These are phyloP conservation scores for Zosterops lateralis DNA, from an alignment of 2,113 vertebrate genomes.

Conservation along the genomic window DNA sequence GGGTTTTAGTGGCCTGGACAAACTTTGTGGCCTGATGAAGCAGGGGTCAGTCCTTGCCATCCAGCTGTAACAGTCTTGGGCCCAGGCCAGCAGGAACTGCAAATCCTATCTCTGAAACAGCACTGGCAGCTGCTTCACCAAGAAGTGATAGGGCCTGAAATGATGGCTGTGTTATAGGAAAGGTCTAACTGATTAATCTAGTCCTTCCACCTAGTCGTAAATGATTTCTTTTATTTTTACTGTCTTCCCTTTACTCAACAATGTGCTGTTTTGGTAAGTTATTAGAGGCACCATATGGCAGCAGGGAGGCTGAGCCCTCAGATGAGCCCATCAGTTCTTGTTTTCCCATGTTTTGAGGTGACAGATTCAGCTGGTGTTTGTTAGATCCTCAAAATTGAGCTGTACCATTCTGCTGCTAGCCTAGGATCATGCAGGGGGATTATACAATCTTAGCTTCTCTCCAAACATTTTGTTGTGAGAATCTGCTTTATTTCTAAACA, in stretches of 20 bases:
- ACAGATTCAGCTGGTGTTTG: background rate
- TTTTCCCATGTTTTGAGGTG: background rate
- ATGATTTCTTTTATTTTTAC: background rate
- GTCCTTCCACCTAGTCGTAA: background rate
- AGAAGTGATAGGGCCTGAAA: background rate
- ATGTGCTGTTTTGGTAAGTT: background rate
- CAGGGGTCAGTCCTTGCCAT: background rate
- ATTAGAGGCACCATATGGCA: background rate
- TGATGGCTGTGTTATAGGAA: background rate
- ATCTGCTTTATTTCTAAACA: background rate
- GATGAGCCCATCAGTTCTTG: background rate
- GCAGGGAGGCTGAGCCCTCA: background rate
- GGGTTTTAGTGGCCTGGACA: background rate
- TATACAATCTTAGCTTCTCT: background rate
- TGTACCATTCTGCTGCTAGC: background rate
- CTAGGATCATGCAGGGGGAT: background rate
- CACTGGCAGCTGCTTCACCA: background rate
- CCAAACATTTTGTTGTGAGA: background rate
- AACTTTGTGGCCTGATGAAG: background rate
- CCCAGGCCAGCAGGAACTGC: background rate
- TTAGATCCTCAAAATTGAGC: background rate
- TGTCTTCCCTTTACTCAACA: background rate
- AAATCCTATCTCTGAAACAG: background rate
- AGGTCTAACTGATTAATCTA: background rate
- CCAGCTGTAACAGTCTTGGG: background rate